A percentile compares a stretch with the other conserved stretches of the same genome.
These are phyloP conservation scores for Bradypodion pumilum DNA, from an alignment of 2,797 vertebrate species.

Conservation along the genomic window DNA sequence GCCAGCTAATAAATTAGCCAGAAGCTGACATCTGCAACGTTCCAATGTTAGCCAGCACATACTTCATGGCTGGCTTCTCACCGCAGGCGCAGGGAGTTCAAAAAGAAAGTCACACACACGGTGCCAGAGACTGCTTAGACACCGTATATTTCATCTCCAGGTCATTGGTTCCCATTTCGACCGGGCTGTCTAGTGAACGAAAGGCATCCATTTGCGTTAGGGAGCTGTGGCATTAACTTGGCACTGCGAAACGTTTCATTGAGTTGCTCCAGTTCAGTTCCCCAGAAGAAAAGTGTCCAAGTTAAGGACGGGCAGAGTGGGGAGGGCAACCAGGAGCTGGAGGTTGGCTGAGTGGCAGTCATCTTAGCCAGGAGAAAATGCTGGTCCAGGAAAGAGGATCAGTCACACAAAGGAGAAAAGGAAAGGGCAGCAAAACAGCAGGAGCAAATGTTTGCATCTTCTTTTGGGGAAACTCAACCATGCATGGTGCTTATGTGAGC, in stretches of 20 bases:
- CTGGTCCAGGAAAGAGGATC: background rate
- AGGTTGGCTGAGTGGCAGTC: no score
- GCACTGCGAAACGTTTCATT: fast-evolving
- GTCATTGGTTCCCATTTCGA: background rate
- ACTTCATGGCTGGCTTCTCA: background rate
- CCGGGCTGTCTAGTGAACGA: background rate
- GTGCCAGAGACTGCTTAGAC: background rate
- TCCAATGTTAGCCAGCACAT: background rate
- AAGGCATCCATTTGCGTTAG: background rate
- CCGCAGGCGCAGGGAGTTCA: background rate
- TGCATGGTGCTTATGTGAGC: no score
- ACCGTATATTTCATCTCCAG: background rate
- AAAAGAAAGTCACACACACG: fast-evolving
- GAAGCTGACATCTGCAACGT: constrained; percentile 6
- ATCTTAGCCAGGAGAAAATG: background rate
- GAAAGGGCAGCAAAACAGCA: no score
- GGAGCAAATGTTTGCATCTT: no score
- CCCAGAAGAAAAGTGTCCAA: background rate
- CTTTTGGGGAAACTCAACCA: no score
- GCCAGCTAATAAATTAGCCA: constrained; percentile 28
- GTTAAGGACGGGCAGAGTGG: background rate
- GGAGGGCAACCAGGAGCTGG: background rate
- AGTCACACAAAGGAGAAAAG: background rate
- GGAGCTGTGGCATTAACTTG: background rate
- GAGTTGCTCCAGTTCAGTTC: background rate